Conservation (phyloP, 2,888 invertebrate genomes). For the Lasioglossum pauxillum region DNA sequence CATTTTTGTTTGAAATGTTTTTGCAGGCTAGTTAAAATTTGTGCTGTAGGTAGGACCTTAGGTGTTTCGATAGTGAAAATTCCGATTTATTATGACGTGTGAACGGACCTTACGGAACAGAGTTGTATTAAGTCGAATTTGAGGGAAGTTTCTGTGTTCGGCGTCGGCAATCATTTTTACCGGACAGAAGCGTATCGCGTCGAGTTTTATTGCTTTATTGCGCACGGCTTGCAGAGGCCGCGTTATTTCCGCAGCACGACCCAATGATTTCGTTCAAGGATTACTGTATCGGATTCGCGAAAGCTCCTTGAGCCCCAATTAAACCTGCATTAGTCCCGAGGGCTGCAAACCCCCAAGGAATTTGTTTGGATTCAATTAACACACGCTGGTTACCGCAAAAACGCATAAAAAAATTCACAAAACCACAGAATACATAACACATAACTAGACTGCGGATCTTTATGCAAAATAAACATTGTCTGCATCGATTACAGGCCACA, state of each 20-base stretch:
- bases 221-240: not conserved
- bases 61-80: not conserved
- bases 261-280: slow-evolving; percentile 9
- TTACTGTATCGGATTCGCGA: not conserved
- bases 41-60: not conserved
- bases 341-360: not conserved
- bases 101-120: not conserved
- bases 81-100: not conserved
- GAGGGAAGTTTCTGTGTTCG: not conserved
- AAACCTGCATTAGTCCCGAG: not conserved
- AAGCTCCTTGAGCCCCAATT: slow-evolving; percentile 6
- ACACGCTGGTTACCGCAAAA: not conserved
- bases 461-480: too few relatives aligned
- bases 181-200: not conserved
- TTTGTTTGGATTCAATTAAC: not conserved
- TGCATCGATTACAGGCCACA: too few relatives aligned
- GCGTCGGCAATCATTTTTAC: not conserved
- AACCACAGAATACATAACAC: too few relatives aligned
- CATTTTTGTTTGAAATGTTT: too few relatives aligned
- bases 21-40: not conserved
- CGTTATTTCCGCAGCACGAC: slow-evolving; percentile 5
- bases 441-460: too few relatives aligned
- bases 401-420: not conserved
- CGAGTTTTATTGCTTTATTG: slow-evolving; percentile 11
- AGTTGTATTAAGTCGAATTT: not conserved